These are phyloP conservation scores for Erebia epiphron DNA, from an alignment of 2,888 invertebrate genomes.

Conservation along the genomic window DNA sequence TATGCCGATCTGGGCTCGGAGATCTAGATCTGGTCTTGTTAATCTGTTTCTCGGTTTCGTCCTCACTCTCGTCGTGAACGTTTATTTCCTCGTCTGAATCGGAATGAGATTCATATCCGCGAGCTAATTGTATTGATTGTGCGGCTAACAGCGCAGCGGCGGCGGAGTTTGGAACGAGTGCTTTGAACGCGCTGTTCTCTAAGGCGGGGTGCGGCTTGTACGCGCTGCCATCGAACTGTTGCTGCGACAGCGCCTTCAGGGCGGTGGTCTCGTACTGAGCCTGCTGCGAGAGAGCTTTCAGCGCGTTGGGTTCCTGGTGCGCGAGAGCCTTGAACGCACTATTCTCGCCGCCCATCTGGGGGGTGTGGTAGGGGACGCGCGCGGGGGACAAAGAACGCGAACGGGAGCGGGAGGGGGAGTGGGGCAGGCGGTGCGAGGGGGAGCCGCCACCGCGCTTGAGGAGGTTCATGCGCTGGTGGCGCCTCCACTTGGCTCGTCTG, in stretches of 20 bases:
- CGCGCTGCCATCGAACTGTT: constrained; percentile 62
- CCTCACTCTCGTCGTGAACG: constrained; percentile 90
- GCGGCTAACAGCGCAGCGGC: constrained; percentile 83
- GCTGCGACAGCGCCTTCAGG: constrained; percentile 78
- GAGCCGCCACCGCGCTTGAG: constrained; percentile 92
- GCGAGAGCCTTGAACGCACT: constrained; percentile 92
- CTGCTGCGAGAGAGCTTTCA: constrained; percentile 83
- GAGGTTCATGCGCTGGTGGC: constrained; percentile 97
- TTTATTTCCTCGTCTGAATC: constrained; percentile 92
- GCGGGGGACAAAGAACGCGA: constrained; percentile 85
- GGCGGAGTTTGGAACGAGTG: constrained; percentile 87
- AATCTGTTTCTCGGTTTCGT: constrained; percentile 78
- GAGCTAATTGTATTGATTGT: constrained; percentile 74
- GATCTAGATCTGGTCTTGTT: constrained; percentile 73
- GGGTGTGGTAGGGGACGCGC: constrained; percentile 84
- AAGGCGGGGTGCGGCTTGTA: constrained; percentile 80
- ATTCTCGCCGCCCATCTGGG: constrained; percentile 94
- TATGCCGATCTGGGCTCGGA: constrained; percentile 70
- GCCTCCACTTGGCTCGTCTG: constrained; percentile 99
- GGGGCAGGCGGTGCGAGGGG: constrained; percentile 83
- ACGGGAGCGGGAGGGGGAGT: constrained; percentile 85
- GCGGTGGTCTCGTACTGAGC: constrained; percentile 81
- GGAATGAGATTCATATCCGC: constrained; percentile 79
- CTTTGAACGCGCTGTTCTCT: constrained; percentile 93
- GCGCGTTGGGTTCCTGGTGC: constrained; percentile 83